Evolutionary conservation across 2,797 vertebrate genomes (phyloP).

Genomic region (Margarornis squamiger): DNA sequence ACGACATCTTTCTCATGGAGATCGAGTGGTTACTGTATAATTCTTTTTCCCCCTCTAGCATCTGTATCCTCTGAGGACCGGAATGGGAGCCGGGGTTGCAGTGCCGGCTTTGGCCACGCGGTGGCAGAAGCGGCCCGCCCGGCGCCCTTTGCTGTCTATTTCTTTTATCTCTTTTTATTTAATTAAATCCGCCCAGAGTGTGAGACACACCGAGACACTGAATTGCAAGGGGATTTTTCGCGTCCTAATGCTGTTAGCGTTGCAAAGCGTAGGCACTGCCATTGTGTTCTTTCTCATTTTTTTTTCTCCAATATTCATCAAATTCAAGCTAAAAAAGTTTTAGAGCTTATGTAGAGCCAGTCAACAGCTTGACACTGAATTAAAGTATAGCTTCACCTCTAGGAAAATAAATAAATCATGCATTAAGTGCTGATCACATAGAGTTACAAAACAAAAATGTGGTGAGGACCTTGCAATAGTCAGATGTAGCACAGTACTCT

Average conservation of each 20-base stretch:
- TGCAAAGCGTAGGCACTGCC: background rate
- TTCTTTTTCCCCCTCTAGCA: too few species aligned
- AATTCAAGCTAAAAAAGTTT: background rate
- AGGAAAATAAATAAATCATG: too few species aligned
- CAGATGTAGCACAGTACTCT: too few species aligned
- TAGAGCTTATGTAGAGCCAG: rapidly evolving
- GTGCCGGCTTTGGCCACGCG: background rate
- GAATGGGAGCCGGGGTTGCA: background rate
- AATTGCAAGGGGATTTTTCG: background rate
- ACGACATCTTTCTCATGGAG: rapidly evolving
- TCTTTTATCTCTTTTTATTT: background rate
- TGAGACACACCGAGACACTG: rapidly evolving
- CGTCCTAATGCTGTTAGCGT: background rate
- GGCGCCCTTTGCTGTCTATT: rapidly evolving
- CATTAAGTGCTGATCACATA: background rate
- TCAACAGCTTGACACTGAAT: background rate
- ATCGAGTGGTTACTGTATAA: rapidly evolving
- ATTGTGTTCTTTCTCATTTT: background rate
- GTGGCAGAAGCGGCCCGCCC: background rate
- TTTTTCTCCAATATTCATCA: background rate
- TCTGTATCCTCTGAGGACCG: too few species aligned
- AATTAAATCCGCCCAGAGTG: rapidly evolving
- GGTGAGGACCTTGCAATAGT: rapidly evolving
- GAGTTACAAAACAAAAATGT: background rate
- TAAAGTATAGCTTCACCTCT: background rate